phyloP scores from a whole-genome alignment of 2,113 vertebrate species.

The Neotragus pygmaeus region DNA sequence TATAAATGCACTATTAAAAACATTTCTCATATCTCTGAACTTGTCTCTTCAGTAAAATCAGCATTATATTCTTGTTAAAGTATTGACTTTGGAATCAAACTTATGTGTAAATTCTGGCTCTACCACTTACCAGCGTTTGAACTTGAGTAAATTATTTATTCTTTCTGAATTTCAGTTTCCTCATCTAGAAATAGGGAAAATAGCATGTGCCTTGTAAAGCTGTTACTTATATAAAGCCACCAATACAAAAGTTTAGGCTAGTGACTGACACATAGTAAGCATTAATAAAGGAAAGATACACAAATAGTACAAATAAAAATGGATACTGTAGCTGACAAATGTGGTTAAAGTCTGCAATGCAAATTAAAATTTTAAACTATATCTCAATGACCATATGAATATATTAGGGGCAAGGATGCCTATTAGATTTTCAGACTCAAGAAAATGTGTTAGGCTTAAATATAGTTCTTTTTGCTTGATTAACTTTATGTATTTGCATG shows the following conservation, averaged over 20 bases:
- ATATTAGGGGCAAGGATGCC: not conserved
- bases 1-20: conserved; percentile 1
- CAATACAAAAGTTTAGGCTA: not conserved
- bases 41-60: not conserved
- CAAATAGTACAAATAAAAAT: not conserved
- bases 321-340: not conserved
- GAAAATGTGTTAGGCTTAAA: conserved; percentile 11
- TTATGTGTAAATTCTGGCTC: not conserved
- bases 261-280: not conserved
- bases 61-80: not conserved
- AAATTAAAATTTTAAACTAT: conserved; percentile 5
- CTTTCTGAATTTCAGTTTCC: not conserved
- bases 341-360: not conserved
- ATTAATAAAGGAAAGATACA: not conserved
- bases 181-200: not conserved
- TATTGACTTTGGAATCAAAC: not conserved
- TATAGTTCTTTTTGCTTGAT: not conserved
- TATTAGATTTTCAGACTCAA: not conserved
- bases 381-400: not conserved
- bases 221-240: not conserved
- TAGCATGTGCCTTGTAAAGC: not conserved
- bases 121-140: not conserved
- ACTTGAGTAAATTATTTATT: not conserved
- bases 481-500: conserved; percentile 1
- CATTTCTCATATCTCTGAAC: not conserved